Conservation (phyloP, 1,140 invertebrate species). For the Apis cerana region DNA sequence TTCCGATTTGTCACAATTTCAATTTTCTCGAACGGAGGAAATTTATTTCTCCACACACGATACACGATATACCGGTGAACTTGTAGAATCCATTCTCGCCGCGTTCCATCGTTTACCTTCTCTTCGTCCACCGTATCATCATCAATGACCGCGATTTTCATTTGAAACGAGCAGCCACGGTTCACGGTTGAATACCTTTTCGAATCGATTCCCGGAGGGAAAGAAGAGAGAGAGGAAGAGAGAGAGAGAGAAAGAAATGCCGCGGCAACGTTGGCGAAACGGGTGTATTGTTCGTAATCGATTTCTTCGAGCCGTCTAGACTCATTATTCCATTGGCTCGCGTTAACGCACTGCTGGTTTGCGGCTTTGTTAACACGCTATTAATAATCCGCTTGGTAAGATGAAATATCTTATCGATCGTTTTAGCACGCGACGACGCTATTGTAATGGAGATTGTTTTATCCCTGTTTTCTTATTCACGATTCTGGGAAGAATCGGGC, state of each 20-base stretch:
- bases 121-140: too few relatives aligned
- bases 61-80: too few relatives aligned
- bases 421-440: not conserved
- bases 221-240: too few relatives aligned
- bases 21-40: too few relatives aligned
- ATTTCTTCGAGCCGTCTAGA: not conserved
- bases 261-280: not conserved
- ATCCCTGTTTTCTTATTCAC: too few relatives aligned
- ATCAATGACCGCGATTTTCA: not conserved
- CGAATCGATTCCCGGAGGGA: not conserved
- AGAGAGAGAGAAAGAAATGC: not conserved
- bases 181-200: not conserved
- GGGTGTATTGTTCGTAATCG: conserved; percentile 14
- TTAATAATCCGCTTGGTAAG: not conserved
- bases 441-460: not conserved
- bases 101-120: not conserved
- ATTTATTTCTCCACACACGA: too few relatives aligned
- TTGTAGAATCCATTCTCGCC: too few relatives aligned
- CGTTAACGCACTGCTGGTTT: not conserved
- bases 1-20: too few relatives aligned
- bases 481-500: too few relatives aligned
- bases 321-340: conserved; percentile 14
- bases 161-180: not conserved
- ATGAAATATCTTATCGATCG: not conserved
- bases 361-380: not conserved